A percentile compares a stretch with the other conserved stretches of the same genome.
These are phyloP conservation scores for Choloepus didactylus DNA, from an alignment of 2,797 vertebrate genomes.

Conservation along the genomic window DNA sequence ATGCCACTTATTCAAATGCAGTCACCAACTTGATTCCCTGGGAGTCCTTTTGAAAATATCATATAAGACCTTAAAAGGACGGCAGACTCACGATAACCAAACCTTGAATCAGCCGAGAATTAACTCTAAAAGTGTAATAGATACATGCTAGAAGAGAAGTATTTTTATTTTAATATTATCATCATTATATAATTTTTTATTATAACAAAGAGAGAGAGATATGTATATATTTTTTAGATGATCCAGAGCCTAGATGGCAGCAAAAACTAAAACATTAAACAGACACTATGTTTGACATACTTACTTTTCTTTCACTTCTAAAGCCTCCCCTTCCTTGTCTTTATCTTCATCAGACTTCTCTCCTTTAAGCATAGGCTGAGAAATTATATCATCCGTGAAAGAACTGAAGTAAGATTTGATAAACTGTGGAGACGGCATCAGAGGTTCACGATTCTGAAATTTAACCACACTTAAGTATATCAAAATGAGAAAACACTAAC, in stretches of 20 bases:
- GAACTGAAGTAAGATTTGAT: constrained; percentile 99
- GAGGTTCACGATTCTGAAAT: constrained; percentile 96
- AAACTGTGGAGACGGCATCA: constrained; percentile 99
- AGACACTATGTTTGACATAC: constrained; percentile 65
- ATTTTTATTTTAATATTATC: background rate
- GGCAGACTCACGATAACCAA: background rate
- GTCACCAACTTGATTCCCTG: background rate
- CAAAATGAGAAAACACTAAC: constrained; percentile 57
- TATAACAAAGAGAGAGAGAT: background rate
- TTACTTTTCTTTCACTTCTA: constrained; percentile 96
- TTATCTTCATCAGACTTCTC: constrained; percentile 99
- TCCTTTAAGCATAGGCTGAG: constrained; percentile 96
- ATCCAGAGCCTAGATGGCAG: background rate
- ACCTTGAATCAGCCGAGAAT: background rate
- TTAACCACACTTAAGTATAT: constrained; percentile 71
- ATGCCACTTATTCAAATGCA: background rate
- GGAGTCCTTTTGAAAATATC: constrained; percentile 11
- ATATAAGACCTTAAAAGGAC: background rate
- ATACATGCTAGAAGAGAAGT: background rate
- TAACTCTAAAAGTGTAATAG: background rate
- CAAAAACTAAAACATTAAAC: background rate
- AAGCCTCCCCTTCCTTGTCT: constrained; percentile 97
- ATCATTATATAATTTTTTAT: background rate
- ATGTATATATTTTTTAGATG: background rate
- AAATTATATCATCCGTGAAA: constrained; percentile 99